Conservation (phyloP, 2,113 vertebrate genomes). For the Ranitomeya variabilis region DNA sequence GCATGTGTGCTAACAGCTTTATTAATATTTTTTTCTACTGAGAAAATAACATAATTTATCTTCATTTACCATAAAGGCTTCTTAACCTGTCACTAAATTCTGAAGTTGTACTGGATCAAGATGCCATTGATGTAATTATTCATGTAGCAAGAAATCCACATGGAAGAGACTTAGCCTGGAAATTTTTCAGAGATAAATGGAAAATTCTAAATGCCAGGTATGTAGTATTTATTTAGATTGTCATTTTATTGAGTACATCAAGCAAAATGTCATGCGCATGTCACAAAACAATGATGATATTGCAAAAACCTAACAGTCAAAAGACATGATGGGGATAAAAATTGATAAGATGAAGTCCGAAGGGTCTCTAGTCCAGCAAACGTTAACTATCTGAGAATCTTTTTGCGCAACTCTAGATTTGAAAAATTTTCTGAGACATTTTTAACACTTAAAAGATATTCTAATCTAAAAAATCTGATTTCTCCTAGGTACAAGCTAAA, state of each 20-base stretch:
- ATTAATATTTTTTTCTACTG: not conserved
- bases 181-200: constrained; percentile 96
- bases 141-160: constrained; percentile 93
- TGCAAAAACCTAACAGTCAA: no score
- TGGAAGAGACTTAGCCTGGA: constrained; percentile 93
- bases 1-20: not conserved
- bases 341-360: no score
- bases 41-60: not conserved
- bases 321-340: no score
- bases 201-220: constrained; percentile 92
- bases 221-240: not conserved
- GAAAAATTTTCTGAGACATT: no score
- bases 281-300: no score
- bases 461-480: no score
- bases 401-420: no score
- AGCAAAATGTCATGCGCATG: no score
- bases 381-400: no score
- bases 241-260: not conserved
- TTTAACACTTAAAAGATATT: no score
- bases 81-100: constrained; percentile 94
- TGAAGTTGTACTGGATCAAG: constrained; percentile 94
- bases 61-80: constrained; percentile 71
- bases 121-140: constrained; percentile 96
- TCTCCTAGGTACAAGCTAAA: no score
- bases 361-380: no score